Evolutionary conservation across 2,888 invertebrate genomes (phyloP), one percentile per base, ranked within the genome.

Genomic region (Drosophila maculinotata): DNA sequence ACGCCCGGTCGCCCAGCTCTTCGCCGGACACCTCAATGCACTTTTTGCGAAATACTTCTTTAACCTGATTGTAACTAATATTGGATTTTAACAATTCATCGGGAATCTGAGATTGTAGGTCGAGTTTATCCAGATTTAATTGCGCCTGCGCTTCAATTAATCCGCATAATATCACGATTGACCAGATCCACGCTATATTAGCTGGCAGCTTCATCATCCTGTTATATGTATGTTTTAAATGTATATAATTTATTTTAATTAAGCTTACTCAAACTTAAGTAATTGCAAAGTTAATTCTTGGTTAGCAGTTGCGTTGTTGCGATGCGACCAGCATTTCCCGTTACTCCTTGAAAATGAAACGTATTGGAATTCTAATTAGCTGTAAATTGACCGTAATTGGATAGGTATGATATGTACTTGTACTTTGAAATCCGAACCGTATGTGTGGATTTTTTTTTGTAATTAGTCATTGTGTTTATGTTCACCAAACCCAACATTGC

Each of bases 1-100:
- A 95, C 0, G 94, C 94, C 2, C 93, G 92, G 1, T 92, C 91
- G 0, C 93, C 91, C 2, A 67, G 68, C 26, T 88, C 85, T 7
- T 89, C 92, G 4, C 94, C 95, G 1, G 93, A 93, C 69, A 94
- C 94, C 62, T 94, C 93, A 3, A 93, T 92, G 80, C 96, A 96
- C 90, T 95, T 95, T 53, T 94, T 93, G 84, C 93, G 93, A 12
- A 95, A 89, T 0, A 92, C 85, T 30, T 93, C 91, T 51, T 93
- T 92, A 0, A 93, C 92, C 56, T 94, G 92, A 33, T 93, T 92
- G 3, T 72, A 20, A 1, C 77, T 88, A 0, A 89, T 62, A 56
- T 90, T 90, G 0, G 87, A 68, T 54, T 88, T 90, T 0, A 76
- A 48, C 1, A 90, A 56, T 17, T 89, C 88, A 1, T 83, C 74